A percentile compares a stretch with the other conserved stretches of the same genome.
These are phyloP conservation scores for Raphicerus campestris DNA, from an alignment of 2,113 vertebrate genomes.

Conservation along the genomic window DNA sequence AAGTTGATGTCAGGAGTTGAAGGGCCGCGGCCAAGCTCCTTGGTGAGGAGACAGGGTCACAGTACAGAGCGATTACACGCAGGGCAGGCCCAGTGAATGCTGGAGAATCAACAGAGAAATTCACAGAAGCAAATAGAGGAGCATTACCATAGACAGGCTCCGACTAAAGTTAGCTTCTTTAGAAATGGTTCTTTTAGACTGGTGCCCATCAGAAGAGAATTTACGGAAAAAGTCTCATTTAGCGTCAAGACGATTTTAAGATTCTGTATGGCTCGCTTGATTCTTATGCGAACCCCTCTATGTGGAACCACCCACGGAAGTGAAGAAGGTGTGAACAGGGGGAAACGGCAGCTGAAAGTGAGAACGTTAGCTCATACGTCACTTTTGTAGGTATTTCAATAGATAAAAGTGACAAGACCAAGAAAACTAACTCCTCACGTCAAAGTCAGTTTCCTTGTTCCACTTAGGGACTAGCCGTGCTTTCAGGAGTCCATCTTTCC, in stretches of 20 bases:
- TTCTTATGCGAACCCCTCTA: background rate
- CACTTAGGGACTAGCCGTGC: background rate
- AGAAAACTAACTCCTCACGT: background rate
- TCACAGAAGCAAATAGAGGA: background rate
- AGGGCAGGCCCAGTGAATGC: no score
- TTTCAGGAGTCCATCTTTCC: background rate
- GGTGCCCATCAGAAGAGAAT: background rate
- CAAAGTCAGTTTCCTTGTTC: background rate
- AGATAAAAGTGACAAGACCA: background rate
- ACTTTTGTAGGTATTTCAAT: background rate
- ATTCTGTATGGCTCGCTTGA: background rate
- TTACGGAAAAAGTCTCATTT: background rate
- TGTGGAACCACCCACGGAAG: background rate
- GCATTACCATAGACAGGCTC: background rate
- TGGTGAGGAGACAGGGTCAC: fast-evolving
- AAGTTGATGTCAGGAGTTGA: no score
- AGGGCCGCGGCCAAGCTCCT: background rate
- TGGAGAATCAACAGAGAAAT: background rate
- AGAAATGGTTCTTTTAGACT: background rate
- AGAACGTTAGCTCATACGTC: fast-evolving
- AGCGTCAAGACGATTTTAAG: background rate
- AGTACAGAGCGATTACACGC: fast-evolving
- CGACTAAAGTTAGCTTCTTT: background rate
- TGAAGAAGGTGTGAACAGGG: background rate
- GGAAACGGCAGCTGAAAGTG: fast-evolving